A percentile compares a stretch with the other conserved stretches of the same genome.
phyloP scores from a whole-genome alignment of 2,797 vertebrate species.

The Poeciliopsis turneri region DNA sequence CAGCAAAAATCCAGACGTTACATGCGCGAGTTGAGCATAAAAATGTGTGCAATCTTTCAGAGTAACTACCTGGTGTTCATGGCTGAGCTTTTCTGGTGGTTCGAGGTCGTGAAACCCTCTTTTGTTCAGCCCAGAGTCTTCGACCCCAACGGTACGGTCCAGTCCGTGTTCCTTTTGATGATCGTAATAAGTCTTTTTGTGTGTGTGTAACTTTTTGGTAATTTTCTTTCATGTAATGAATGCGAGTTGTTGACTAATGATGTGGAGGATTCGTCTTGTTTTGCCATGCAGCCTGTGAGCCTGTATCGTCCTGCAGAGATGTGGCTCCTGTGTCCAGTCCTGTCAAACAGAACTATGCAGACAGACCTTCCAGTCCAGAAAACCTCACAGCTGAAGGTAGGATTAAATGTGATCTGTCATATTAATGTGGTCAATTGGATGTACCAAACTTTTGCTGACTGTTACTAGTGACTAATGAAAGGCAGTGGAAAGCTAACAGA shows the following conservation, averaged over 20 bases:
- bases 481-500: neutral
- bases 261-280: conserved; percentile 12
- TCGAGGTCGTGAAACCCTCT: conserved; percentile 97
- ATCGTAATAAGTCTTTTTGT: neutral
- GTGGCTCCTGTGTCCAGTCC: conserved; percentile 82
- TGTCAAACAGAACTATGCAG: conserved; percentile 82
- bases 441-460: neutral
- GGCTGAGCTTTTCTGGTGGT: conserved; percentile 99
- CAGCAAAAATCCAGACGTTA: neutral
- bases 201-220: too few species aligned
- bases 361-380: conserved; percentile 80
- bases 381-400: conserved; percentile 74
- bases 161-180: neutral
- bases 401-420: neutral
- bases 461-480: neutral
- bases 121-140: conserved; percentile 91
- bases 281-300: conserved; percentile 75
- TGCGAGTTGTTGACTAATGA: neutral
- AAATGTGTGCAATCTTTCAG: conserved; percentile 73
- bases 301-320: conserved; percentile 71
- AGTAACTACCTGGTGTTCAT: conserved; percentile 99
- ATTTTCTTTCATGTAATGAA: neutral
- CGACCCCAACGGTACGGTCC: conserved; percentile 75
- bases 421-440: neutral
- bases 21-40: conserved; percentile 3